Evolutionary conservation across 2,113 vertebrate species (phyloP), one percentile per base, ranked within the genome.

Genomic region (Ictalurus punctatus): DNA sequence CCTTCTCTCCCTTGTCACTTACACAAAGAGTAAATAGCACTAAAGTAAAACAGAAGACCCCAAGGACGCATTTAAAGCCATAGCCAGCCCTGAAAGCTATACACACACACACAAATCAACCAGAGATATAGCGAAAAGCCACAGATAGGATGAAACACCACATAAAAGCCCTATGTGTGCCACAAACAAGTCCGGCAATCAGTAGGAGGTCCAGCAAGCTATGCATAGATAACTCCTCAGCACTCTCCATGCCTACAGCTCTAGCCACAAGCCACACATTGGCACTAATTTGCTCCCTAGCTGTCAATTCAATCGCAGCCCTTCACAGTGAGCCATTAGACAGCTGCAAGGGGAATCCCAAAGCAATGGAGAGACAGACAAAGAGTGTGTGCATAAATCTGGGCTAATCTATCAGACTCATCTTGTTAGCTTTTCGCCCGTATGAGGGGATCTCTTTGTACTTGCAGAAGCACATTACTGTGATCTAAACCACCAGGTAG

Each of bases 101-200:
- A 65, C 6, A 56, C 44, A 86, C 56, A 78, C 23, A 83, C 44
- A 86, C 58, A 78, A 13, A 83, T 73, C 34, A 59, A 54, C 27
- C 37, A 63, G 56, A 6, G 10, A 82, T 40, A 91, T 40, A 91
- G 69, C 86, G 81, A 92, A 91, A 93, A 73, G 90, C 90, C 87
- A 82, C 83, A 86, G 90, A 86, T 84, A 92, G 83, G 87, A 92
- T 83, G 87, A 65, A 90, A 83, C 17, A 52, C 86, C 16, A 82
- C 79, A 48, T 86, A 87, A 92, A 92, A 93, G 92, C 92, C 89
- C 87, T 85, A 86, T 89, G 87, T 88, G 91, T 90, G 90, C 90
- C 92, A 83, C 37, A 67, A 84, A 81, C 56, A 63, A 84, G 93
- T 93, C 94, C 93, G 92, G 83, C 87, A 91, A 94, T 93, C 95